Evolutionary conservation across 1,140 invertebrate species (phyloP).

Genomic region (Apocrypta bakeri): DNA sequence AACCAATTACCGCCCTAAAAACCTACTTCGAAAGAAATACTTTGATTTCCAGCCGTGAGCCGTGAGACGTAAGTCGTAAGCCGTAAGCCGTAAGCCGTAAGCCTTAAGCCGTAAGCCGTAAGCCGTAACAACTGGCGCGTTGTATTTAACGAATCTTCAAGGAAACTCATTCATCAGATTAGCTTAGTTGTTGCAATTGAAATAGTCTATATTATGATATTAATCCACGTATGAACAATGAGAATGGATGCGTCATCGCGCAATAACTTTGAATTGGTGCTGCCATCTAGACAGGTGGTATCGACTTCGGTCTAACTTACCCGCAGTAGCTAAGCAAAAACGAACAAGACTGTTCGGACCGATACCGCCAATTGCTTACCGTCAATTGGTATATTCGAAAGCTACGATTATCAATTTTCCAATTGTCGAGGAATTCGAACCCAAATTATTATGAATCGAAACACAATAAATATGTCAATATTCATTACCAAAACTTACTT

Average conservation of each 20-base stretch:
- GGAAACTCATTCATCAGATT: no score
- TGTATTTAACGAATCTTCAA: no score
- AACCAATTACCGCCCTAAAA: not conserved
- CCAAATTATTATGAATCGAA: no score
- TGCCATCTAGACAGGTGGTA: slow-evolving; percentile 12
- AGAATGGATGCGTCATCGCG: no score
- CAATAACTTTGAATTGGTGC: not conserved
- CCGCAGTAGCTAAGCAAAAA: slow-evolving; percentile 5
- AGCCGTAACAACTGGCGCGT: not conserved
- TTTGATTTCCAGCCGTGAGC: no score
- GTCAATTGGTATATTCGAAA: not conserved
- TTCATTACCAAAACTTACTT: no score
- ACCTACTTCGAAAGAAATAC: not conserved
- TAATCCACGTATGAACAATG: no score
- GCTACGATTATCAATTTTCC: not conserved
- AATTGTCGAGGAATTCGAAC: no score
- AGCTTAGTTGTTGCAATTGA: not conserved
- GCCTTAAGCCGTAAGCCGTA: no score
- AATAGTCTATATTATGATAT: no score
- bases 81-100: not conserved
- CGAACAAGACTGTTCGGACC: slow-evolving; percentile 20
- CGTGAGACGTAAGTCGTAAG: no score
- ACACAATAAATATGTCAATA: no score
- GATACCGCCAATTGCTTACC: not conserved
- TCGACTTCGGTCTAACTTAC: not conserved